These are phyloP conservation scores for Troides aeacus DNA, from an alignment of 2,888 invertebrate species.

Conservation along the genomic window DNA sequence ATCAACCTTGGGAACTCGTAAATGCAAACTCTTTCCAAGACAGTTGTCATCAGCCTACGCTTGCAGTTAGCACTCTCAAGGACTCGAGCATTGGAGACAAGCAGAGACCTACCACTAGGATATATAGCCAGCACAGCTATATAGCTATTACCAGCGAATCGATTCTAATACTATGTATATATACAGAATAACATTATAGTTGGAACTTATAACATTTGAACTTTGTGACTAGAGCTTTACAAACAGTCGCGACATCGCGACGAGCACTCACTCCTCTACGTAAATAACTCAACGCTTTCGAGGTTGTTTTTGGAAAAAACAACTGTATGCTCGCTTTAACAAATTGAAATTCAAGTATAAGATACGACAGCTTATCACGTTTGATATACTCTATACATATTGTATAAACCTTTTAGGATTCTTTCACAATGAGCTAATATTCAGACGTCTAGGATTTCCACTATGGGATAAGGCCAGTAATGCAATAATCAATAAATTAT, in stretches of 20 bases:
- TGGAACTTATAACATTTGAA: conserved; percentile 24
- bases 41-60: no score
- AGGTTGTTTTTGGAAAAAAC: conserved; percentile 22
- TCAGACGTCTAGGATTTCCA: background rate
- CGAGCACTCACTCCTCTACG: conserved; percentile 16
- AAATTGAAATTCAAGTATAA: conserved; percentile 6
- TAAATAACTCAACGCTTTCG: conserved; percentile 24
- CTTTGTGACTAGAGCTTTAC: conserved; percentile 14
- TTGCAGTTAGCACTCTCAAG: no score
- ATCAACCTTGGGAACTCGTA: no score
- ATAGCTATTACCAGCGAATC: no score
- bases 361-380: background rate
- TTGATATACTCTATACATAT: background rate
- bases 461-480: no score
- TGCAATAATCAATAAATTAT: background rate
- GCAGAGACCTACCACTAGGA: no score
- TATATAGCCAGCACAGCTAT: no score
- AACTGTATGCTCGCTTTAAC: conserved; percentile 6
- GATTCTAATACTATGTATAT: no score
- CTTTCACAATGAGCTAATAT: background rate
- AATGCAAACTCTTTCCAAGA: no score
- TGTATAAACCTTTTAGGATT: background rate
- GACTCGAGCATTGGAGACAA: no score
- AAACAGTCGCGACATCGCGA: conserved; percentile 19
- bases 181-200: background rate